Percentiles rank a stretch among this genome's conserved stretches.
phyloP scores from a whole-genome alignment of 2,797 vertebrate species.

The Catostomus latipinnis region DNA sequence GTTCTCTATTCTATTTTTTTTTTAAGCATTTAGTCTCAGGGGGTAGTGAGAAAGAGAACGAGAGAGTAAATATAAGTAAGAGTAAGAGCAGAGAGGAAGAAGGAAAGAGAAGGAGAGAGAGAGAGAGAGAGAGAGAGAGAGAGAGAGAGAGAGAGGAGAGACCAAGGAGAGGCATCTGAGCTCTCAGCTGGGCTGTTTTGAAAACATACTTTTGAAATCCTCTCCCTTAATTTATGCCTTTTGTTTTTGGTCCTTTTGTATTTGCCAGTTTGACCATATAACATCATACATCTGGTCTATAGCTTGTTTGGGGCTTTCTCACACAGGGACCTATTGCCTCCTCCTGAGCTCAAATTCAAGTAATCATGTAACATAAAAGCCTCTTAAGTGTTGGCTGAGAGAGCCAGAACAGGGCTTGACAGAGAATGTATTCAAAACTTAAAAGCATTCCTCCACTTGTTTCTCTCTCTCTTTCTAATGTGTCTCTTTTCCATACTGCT shows the following conservation, averaged over 20 bases:
- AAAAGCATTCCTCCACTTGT: slow-evolving; percentile 50
- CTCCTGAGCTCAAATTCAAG: slow-evolving; percentile 88
- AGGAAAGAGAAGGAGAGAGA: slow-evolving; percentile 45
- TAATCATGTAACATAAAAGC: slow-evolving; percentile 90
- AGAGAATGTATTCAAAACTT: slow-evolving; percentile 56
- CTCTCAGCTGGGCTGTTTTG: slow-evolving; percentile 98
- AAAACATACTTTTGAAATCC: slow-evolving; percentile 97
- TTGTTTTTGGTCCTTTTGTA: slow-evolving; percentile 96
- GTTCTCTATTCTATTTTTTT: slow-evolving; percentile 83
- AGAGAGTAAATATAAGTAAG: slow-evolving; percentile 57
- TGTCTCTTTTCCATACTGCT: slow-evolving; percentile 6
- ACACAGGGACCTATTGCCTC: slow-evolving; percentile 87
- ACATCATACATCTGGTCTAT: slow-evolving; percentile 99
- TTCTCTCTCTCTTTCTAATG: slow-evolving; percentile 14
- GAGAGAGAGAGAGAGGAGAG: slow-evolving; percentile 72
- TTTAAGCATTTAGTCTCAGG: slow-evolving; percentile 87
- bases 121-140: slow-evolving; percentile 63
- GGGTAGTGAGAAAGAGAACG: slow-evolving; percentile 62
- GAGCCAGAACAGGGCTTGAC: slow-evolving; percentile 71
- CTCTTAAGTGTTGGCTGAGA: slow-evolving; percentile 81
- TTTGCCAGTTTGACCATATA: slow-evolving; percentile 99
- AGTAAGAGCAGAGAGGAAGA: slow-evolving; percentile 62
- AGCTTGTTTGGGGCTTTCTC: slow-evolving; percentile 92
- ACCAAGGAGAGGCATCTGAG: slow-evolving; percentile 82
- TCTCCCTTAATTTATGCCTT: slow-evolving; percentile 95